phyloP scores from a whole-genome alignment of 2,113 vertebrate genomes.

The Plecotus auritus region DNA sequence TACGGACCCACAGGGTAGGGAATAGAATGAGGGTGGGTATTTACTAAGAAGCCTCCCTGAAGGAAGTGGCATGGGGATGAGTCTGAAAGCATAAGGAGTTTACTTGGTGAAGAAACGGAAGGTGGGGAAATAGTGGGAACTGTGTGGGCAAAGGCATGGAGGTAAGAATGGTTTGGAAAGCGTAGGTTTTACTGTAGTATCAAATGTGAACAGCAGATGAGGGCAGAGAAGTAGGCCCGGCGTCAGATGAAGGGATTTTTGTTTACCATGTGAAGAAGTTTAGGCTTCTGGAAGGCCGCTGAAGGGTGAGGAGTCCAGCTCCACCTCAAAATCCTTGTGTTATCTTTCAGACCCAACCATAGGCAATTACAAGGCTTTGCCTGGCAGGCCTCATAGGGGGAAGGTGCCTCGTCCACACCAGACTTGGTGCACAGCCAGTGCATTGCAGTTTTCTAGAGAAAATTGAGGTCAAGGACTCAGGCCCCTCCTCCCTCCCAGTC shows the following conservation, averaged over 20 bases:
- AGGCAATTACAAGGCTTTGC: neutral
- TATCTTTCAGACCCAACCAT: neutral
- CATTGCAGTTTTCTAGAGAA: constrained; percentile 1
- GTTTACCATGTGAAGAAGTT: neutral
- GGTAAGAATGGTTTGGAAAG: neutral
- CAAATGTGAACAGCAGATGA: neutral
- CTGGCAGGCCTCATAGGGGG: neutral
- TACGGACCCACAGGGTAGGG: neutral
- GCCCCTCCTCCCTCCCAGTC: neutral
- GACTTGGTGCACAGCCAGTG: neutral
- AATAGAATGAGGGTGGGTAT: neutral
- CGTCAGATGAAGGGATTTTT: neutral
- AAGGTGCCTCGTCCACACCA: neutral
- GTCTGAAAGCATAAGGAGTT: neutral
- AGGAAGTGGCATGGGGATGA: neutral
- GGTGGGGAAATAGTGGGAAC: neutral
- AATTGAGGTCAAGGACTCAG: neutral
- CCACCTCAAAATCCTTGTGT: neutral
- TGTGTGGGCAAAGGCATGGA: neutral
- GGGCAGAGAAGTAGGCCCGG: neutral
- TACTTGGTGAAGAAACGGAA: neutral
- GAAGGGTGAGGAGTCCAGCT: neutral
- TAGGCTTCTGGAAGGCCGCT: neutral
- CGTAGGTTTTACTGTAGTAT: neutral
- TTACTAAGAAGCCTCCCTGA: constrained; percentile 19